These are phyloP conservation scores for Platynereis dumerilii DNA, from an alignment of 2,888 invertebrate species.

Conservation along the genomic window DNA sequence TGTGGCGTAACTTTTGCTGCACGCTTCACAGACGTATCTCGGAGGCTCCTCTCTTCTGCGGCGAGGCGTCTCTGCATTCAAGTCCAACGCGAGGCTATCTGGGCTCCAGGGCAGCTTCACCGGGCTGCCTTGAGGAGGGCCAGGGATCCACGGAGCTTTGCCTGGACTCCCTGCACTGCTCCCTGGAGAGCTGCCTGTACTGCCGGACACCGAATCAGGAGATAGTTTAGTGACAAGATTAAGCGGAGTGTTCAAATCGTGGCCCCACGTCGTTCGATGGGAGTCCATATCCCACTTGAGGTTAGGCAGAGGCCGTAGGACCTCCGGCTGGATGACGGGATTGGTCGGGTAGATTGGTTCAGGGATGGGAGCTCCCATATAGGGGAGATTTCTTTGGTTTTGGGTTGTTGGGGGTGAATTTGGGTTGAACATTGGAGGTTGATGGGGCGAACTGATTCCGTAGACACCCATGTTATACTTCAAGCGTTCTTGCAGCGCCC, in stretches of 20 bases:
- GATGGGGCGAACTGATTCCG: not conserved
- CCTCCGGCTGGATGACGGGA: not conserved
- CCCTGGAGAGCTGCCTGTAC: too few relatives aligned
- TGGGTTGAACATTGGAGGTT: not conserved
- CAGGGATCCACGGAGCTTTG: too few relatives aligned
- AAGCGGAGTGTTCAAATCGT: not conserved
- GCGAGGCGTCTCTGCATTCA: not conserved
- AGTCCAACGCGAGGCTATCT: not conserved
- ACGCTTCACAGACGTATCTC: slow-evolving; percentile 75
- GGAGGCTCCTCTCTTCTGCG: slow-evolving; percentile 10
- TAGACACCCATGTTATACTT: slow-evolving; percentile 7
- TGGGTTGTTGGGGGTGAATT: too few relatives aligned
- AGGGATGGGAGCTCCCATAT: not conserved
- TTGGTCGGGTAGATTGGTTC: not conserved
- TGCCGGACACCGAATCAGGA: too few relatives aligned
- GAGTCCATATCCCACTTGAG: slow-evolving; percentile 6
- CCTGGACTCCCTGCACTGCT: too few relatives aligned
- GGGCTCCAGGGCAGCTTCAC: slow-evolving; percentile 2
- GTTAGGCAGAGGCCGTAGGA: not conserved
- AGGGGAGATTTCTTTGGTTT: not conserved
- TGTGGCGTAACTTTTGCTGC: slow-evolving; percentile 94
- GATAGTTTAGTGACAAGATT: not conserved
- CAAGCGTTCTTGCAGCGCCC: slow-evolving; percentile 18
- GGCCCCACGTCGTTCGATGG: not conserved
- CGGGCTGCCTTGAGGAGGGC: not conserved